Evolutionary conservation across 2,113 vertebrate genomes (phyloP).

Genomic region (Ia io): DNA sequence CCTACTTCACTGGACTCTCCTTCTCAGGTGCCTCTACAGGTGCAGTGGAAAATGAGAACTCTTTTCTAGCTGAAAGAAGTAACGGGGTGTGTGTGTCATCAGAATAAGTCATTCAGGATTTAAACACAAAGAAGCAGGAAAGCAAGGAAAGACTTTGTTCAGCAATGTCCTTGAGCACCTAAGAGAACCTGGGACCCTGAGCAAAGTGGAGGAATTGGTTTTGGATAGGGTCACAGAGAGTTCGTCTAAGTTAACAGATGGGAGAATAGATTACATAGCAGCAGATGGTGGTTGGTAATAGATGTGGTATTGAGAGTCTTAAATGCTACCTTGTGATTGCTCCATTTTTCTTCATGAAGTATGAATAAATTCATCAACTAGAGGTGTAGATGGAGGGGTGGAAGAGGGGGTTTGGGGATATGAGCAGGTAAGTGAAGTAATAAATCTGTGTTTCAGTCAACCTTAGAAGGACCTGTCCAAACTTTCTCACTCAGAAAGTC

Average conservation of each 20-base stretch:
- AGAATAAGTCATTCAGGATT: neutral
- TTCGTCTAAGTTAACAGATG: neutral
- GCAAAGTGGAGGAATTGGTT: neutral
- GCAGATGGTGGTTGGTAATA: neutral
- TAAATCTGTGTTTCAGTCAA: neutral
- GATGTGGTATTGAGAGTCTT: neutral
- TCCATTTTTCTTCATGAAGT: neutral
- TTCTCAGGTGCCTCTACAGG: neutral
- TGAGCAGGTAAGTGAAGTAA: neutral
- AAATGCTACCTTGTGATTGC: neutral
- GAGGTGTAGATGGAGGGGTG: neutral
- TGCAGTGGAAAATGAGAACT: neutral
- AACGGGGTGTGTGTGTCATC: neutral
- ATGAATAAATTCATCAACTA: neutral
- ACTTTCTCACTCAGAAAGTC: neutral
- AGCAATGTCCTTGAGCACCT: fast-evolving
- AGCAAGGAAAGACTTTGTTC: neutral
- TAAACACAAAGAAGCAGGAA: neutral
- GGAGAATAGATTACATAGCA: neutral
- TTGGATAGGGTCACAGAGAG: neutral
- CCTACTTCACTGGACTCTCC: neutral
- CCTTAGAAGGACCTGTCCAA: neutral
- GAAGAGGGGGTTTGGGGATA: neutral
- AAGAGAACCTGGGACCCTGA: neutral
- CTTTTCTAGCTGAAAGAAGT: neutral